Base-by-base conservation (phyloP, 2,797 vertebrate genomes). In the Thalassophryne amazonica region DNA sequence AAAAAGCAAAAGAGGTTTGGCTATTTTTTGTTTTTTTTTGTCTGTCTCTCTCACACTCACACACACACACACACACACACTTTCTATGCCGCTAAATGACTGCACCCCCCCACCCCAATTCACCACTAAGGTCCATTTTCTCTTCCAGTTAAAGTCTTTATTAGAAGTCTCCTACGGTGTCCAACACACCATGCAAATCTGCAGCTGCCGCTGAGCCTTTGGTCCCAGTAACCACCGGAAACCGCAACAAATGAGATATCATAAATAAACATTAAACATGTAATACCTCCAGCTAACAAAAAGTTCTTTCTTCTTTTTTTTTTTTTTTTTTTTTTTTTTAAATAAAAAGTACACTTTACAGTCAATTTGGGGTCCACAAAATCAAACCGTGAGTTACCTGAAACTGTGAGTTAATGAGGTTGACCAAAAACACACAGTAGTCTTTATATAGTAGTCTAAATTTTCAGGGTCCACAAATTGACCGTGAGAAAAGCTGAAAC, bases 151-250 rank as follows among this genome's bases (percentile, higher is more conserved):
- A 49, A 50, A 57, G 75, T 77, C 78, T 83, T 80, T 81, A 81
- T 80, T 78, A 77, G 65, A 67, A 45, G 68, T 64, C 67, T 69
- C 84, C 74, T 28, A 77, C 72, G 18, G 81, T 18, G 73, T 49
- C 36, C 6, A 9, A 50, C 73, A 43, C 74, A 43, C 62, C 74
- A 78, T 79, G 82, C 72, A 78, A 78, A 81, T 82, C 48, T 60
- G 60, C 29, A 65, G 7, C 70, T 28, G 69, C 79, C 4, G 63
- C 81, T 69, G 76, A 45, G 85, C 72, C 54, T 83, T 84, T 78
- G 60, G 67, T 76, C 66, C 68, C 52, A 5, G 48, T 70, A 69
- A 73, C 76, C 30, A 56, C 59, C 60, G 33, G 39, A 14, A 70
- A 68, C 38, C 53, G 51, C 60, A 60, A 38, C 53, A 72, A 73